Evolutionary conservation across 2,888 invertebrate genomes (phyloP).

Genomic region (Spilarctia lutea): DNA sequence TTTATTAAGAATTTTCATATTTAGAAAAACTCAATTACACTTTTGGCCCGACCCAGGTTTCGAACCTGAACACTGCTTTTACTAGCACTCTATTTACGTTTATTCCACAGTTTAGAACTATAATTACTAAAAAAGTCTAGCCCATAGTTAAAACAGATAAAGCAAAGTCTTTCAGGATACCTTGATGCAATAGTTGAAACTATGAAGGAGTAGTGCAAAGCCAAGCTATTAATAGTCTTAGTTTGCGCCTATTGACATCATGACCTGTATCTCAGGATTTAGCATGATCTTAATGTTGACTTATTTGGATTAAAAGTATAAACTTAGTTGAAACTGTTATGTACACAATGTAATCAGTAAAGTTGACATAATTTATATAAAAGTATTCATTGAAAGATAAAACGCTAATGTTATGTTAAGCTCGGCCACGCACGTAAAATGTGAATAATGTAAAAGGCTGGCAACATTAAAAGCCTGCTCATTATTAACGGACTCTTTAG

Average conservation of each 20-base stretch:
- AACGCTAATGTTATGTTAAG: slow-evolving; percentile 32
- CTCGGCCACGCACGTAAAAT: slow-evolving; percentile 37
- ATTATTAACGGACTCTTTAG: slow-evolving; percentile 56
- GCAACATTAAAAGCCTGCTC: slow-evolving; percentile 52
- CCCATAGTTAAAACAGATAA: neutral
- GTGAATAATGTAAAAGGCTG: slow-evolving; percentile 59
- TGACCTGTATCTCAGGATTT: neutral
- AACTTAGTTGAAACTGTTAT: neutral
- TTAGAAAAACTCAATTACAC: no score
- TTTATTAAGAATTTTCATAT: no score
- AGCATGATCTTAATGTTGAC: neutral
- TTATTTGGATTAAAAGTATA: neutral
- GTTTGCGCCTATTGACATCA: neutral
- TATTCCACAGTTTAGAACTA: neutral
- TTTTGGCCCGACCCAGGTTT: no score
- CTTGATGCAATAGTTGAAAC: neutral
- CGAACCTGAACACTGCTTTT: no score
- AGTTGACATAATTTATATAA: neutral
- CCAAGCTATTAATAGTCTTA: neutral
- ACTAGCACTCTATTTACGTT: no score
- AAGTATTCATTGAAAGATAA: neutral
- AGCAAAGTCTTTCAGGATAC: neutral
- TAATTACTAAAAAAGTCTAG: neutral
- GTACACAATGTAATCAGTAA: neutral
- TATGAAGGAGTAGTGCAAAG: neutral